Percentiles rank a stretch among this genome's conserved stretches.
phyloP scores from a whole-genome alignment of 2,113 vertebrate genomes.

The Aldabrachelys gigantea region DNA sequence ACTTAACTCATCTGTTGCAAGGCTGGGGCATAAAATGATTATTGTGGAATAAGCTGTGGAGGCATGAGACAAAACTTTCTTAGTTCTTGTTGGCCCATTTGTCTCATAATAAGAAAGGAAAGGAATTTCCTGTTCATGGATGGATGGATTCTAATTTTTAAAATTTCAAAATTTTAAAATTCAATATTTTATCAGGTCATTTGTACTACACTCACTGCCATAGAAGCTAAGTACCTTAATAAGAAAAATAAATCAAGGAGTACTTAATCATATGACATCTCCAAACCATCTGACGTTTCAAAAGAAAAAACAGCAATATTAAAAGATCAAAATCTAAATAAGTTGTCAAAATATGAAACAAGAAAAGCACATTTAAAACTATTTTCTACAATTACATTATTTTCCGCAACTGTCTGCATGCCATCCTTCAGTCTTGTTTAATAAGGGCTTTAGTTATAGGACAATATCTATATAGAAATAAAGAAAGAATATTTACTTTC shows the following conservation, averaged over 20 bases:
- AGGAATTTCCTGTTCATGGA: background rate
- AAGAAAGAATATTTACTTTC: background rate
- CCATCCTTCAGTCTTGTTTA: background rate
- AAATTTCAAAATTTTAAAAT: background rate
- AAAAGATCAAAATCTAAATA: background rate
- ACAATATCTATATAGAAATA: background rate
- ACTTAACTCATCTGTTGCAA: conserved; percentile 23
- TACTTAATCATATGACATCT: background rate
- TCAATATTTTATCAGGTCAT: background rate
- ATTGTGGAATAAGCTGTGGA: conserved; percentile 16
- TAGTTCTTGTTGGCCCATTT: background rate
- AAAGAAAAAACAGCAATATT: background rate
- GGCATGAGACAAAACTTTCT: background rate
- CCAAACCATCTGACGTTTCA: background rate
- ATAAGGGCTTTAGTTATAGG: background rate
- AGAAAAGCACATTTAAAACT: background rate
- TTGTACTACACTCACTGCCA: background rate
- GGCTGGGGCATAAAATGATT: conserved; percentile 19
- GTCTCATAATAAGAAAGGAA: conserved; percentile 17
- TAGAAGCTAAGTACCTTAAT: background rate
- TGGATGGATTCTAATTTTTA: conserved; percentile 17
- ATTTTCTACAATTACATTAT: background rate
- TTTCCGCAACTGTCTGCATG: background rate
- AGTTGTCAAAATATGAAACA: background rate
- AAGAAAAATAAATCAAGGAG: accelerated